Percentiles rank a stretch among this genome's conserved stretches.
Evolutionary conservation across 1,140 invertebrate genomes (phyloP).

Genomic region (Adelges cooleyi): DNA sequence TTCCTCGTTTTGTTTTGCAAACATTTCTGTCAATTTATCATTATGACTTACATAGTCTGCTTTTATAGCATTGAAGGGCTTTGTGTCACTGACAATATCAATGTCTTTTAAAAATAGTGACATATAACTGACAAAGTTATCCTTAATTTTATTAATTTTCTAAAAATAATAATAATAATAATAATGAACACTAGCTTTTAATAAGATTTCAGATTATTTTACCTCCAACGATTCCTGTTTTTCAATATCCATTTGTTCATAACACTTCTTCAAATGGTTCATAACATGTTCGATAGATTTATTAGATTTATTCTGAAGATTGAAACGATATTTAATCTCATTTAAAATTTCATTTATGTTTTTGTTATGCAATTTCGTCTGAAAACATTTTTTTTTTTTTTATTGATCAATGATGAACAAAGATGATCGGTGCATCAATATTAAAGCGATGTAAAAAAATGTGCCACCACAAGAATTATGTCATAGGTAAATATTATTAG

Average conservation of each 20-base stretch:
- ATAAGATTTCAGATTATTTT: not conserved
- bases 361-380: slow-evolving; percentile 10
- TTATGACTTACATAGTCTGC: not conserved
- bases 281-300: slow-evolving; percentile 8
- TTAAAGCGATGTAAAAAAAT: no score
- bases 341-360: slow-evolving; percentile 8
- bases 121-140: not conserved
- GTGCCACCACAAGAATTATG: no score
- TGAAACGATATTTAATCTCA: slow-evolving; percentile 18
- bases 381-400: no score
- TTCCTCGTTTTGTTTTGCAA: not conserved
- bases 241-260: slow-evolving; percentile 3
- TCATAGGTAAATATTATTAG: no score
- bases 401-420: no score
- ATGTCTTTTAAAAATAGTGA: slow-evolving; percentile 1
- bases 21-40: slow-evolving; percentile 11
- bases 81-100: not conserved
- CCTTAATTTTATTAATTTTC: slow-evolving; percentile 8
- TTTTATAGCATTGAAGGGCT: not conserved
- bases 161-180: no score
- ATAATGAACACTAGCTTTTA: no score
- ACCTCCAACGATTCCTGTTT: slow-evolving; percentile 13
- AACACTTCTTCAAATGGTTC: slow-evolving; percentile 1
- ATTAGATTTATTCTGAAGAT: not conserved
- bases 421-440: no score